A percentile compares a stretch with the other conserved stretches of the same genome.
Evolutionary conservation across 1,140 invertebrate genomes (phyloP).

Genomic region (Meteorus sp.): DNA sequence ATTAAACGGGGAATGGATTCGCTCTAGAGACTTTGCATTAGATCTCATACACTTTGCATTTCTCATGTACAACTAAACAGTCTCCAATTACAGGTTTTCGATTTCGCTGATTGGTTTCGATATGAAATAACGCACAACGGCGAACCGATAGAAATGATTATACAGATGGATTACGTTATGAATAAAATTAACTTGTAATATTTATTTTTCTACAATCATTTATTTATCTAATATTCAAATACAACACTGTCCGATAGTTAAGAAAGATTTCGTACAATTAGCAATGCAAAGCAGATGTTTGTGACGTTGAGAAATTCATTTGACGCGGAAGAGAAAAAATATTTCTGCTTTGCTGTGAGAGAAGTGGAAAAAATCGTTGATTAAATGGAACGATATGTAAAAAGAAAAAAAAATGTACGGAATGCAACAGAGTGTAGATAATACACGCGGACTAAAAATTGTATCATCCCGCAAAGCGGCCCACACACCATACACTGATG

Average conservation of each 20-base stretch:
- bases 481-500: background rate
- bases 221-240: too few relatives aligned
- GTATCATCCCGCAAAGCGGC: background rate
- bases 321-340: too few relatives aligned
- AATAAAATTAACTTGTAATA: too few relatives aligned
- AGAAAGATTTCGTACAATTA: too few relatives aligned
- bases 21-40: background rate
- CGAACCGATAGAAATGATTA: too few relatives aligned
- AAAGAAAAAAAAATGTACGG: background rate
- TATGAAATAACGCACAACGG: too few relatives aligned
- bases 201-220: too few relatives aligned
- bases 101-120: background rate
- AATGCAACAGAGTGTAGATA: background rate
- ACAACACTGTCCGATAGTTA: too few relatives aligned
- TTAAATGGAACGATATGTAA: constrained; percentile 10
- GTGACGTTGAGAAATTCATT: too few relatives aligned
- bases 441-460: constrained; percentile 1
- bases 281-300: background rate
- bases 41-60: background rate
- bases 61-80: background rate
- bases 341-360: too few relatives aligned
- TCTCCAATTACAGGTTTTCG: constrained; percentile 6
- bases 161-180: too few relatives aligned
- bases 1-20: constrained; percentile 5
- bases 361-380: too few relatives aligned